phyloP scores from a whole-genome alignment of 2,797 vertebrate genomes.

The Cephalopachus bancanus region DNA sequence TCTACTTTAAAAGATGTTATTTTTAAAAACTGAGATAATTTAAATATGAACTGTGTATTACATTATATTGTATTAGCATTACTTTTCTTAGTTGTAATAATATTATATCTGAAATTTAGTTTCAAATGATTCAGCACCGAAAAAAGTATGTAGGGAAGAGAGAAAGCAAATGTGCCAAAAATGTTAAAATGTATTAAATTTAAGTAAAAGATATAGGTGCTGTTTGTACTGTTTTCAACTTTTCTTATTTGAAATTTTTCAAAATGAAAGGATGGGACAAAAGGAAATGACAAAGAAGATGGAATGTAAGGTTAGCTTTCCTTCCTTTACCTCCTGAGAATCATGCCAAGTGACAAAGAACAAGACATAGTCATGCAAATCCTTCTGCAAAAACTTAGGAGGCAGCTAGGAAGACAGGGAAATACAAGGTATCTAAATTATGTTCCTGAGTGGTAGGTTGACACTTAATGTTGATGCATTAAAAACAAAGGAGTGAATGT shows the following conservation, averaged over 20 bases:
- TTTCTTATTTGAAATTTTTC: slow-evolving; percentile 18
- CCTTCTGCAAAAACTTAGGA: neutral
- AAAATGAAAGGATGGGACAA: neutral
- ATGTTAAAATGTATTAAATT: neutral
- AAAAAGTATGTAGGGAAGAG: neutral
- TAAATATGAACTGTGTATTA: neutral
- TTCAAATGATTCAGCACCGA: neutral
- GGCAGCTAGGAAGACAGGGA: neutral
- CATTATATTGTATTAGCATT: neutral
- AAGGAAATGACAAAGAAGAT: neutral
- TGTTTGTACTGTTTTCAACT: neutral
- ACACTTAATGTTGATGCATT: neutral
- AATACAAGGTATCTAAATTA: neutral
- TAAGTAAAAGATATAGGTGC: neutral
- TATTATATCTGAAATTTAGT: neutral
- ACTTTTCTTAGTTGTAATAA: neutral
- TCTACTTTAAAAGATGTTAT: neutral
- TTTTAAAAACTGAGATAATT: neutral
- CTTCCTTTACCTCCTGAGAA: neutral
- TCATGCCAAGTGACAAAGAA: slow-evolving; percentile 1
- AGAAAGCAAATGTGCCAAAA: neutral
- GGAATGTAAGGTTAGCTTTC: neutral
- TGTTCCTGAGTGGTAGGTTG: neutral
- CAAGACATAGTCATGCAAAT: neutral
- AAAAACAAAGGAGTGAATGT: neutral